These are phyloP conservation scores for Leucophenga montana DNA, from an alignment of 2,888 invertebrate genomes.

Conservation along the genomic window DNA sequence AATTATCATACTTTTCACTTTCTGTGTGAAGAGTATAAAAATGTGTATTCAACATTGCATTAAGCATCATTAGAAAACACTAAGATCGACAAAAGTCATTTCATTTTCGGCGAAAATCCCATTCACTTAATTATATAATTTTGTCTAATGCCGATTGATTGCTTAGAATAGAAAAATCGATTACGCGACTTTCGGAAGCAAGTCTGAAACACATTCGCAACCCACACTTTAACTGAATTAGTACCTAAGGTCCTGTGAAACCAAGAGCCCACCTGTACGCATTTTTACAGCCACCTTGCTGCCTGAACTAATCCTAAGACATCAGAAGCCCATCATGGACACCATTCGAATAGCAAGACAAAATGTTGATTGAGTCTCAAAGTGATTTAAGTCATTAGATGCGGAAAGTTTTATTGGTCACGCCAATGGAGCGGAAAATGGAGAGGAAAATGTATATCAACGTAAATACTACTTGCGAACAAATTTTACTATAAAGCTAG, in stretches of 20 bases:
- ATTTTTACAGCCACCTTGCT: too few relatives aligned
- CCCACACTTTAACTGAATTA: background rate
- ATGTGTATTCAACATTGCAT: too few relatives aligned
- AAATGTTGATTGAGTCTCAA: conserved; percentile 57
- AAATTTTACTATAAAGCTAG: too few relatives aligned
- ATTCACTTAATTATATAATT: too few relatives aligned
- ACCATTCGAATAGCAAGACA: conserved; percentile 37
- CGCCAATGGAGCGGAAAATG: conserved; percentile 26
- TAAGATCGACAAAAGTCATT: too few relatives aligned
- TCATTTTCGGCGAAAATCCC: too few relatives aligned
- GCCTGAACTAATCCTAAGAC: too few relatives aligned
- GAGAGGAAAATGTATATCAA: background rate
- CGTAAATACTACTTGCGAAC: too few relatives aligned
- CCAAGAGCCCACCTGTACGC: too few relatives aligned
- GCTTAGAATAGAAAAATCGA: background rate
- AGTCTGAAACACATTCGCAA: background rate
- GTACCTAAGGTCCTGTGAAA: background rate
- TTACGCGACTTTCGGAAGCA: background rate
- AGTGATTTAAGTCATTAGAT: conserved; percentile 57
- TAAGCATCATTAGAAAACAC: too few relatives aligned
- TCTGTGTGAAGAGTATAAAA: too few relatives aligned
- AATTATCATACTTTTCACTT: too few relatives aligned
- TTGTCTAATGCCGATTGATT: background rate
- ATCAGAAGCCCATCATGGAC: background rate
- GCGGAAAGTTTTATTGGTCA: conserved; percentile 52